These are phyloP conservation scores for Palaemon carinicauda DNA, from an alignment of 1,140 invertebrate species.

Conservation along the genomic window DNA sequence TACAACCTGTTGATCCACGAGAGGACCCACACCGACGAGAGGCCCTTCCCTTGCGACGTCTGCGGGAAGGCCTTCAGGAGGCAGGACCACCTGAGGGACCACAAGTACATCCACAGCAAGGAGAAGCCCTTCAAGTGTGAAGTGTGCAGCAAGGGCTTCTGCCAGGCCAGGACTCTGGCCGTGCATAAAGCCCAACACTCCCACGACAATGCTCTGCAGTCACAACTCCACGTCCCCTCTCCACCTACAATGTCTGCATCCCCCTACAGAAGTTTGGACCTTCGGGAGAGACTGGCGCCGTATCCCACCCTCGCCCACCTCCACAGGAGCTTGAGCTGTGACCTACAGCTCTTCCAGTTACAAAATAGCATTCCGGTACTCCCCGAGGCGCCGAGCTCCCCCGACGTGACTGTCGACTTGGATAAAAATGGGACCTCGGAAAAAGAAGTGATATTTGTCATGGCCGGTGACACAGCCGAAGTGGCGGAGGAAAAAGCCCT, in stretches of 20 bases:
- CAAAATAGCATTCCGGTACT: not conserved
- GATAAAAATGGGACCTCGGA: not conserved
- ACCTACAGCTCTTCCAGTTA: constrained; percentile 30
- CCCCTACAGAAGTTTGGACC: constrained; percentile 30
- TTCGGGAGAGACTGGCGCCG: constrained; percentile 30
- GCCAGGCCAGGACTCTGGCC: constrained; percentile 75
- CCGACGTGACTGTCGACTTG: not conserved
- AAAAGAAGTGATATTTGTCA: constrained; percentile 29
- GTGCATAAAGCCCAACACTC: constrained; percentile 70
- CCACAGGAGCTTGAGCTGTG: constrained; percentile 16
- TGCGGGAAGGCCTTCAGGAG: constrained; percentile 75
- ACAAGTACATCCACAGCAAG: constrained; percentile 58
- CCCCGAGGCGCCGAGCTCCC: not conserved
- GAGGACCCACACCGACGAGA: constrained; percentile 71
- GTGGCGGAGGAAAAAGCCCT: constrained; percentile 41
- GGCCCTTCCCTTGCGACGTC: constrained; percentile 71
- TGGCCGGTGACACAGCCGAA: constrained; percentile 46
- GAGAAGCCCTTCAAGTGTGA: constrained; percentile 56
- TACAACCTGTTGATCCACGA: constrained; percentile 62
- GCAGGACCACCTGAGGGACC: constrained; percentile 53
- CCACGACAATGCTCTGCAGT: constrained; percentile 26
- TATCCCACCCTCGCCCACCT: constrained; percentile 37
- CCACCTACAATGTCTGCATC: not conserved
- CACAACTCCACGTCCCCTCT: not conserved
- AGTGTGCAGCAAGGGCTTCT: constrained; percentile 96